Percentiles rank a stretch among this genome's conserved stretches.
Conservation (phyloP, 30 jellyfish, hydroid and myxozoan species). For the Clytia hemisphaerica region DNA sequence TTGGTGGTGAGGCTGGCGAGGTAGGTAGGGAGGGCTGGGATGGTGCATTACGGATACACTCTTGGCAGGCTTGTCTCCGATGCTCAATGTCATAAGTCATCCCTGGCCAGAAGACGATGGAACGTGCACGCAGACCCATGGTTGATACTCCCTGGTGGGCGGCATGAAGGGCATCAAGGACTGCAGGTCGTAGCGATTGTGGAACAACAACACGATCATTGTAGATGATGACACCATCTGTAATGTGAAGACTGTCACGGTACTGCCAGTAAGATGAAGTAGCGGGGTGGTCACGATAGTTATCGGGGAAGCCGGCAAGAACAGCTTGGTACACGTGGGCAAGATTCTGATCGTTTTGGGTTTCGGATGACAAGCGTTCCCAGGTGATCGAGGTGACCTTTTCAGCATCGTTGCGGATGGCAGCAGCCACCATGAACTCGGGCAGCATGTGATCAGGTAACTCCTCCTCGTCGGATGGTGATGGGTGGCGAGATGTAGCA, state of each 20-base stretch:
- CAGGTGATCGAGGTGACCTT: no score
- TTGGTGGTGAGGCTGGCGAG: background rate
- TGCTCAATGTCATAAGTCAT: background rate
- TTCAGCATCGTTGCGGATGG: no score
- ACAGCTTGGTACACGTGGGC: no score
- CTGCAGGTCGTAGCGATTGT: background rate
- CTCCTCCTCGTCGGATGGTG: no score
- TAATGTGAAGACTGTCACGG: no score
- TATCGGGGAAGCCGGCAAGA: no score
- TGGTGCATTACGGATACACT: constrained; percentile 9
- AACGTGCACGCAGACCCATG: constrained; percentile 1
- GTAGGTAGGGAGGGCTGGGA: constrained; percentile 4
- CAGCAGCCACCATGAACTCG: no score
- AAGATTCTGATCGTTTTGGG: no score
- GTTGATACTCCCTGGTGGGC: constrained; percentile 14
- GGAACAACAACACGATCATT: background rate
- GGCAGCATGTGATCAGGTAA: background rate
- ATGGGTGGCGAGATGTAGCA: background rate
- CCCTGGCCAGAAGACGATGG: constrained; percentile 17
- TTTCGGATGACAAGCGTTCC: no score
- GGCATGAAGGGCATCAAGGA: constrained; percentile 11
- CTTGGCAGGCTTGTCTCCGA: no score
- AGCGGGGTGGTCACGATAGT: background rate
- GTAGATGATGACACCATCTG: background rate
- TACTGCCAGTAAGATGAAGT: background rate